These are phyloP conservation scores for Manacus vitellinus DNA, from an alignment of 2,113 vertebrate genomes.

Conservation along the genomic window DNA sequence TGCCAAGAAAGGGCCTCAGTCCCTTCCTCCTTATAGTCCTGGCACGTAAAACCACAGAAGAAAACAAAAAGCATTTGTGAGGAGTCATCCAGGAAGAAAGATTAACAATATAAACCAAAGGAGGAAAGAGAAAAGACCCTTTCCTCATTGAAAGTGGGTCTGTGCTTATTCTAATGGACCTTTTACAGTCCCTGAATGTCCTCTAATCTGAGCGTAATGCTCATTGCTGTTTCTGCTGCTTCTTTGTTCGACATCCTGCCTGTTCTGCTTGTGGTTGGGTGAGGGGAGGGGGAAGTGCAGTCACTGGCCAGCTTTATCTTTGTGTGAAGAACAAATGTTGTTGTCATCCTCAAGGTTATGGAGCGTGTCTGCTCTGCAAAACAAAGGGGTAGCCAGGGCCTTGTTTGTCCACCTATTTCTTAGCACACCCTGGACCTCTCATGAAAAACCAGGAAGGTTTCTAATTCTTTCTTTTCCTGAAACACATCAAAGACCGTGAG, in stretches of 20 bases:
- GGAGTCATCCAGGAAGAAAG: conserved; percentile 79
- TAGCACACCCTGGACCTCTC: conserved; percentile 21
- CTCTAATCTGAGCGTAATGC: conserved; percentile 75
- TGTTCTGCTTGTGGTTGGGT: conserved; percentile 45
- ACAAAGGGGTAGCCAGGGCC: conserved; percentile 35
- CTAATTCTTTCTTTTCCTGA: conserved; percentile 55
- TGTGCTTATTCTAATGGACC: conserved; percentile 79
- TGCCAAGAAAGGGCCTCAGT: conserved; percentile 75
- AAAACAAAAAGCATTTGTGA: conserved; percentile 82
- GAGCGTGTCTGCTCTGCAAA: conserved; percentile 40
- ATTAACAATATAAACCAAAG: conserved; percentile 75
- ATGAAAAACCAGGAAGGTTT: conserved; percentile 46
- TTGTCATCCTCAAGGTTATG: conserved; percentile 70
- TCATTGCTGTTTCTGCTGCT: conserved; percentile 61
- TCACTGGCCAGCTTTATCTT: conserved; percentile 65
- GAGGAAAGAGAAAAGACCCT: conserved; percentile 44
- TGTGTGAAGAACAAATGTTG: conserved; percentile 71
- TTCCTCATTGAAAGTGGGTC: conserved; percentile 72
- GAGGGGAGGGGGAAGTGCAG: conserved; percentile 40
- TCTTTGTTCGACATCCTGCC: conserved; percentile 71
- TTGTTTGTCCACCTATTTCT: conserved; percentile 35
- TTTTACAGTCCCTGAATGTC: conserved; percentile 71
- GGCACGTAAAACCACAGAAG: conserved; percentile 76
- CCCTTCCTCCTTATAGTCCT: conserved; percentile 75
- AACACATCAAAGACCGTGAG: conserved; percentile 50